phyloP scores from a whole-genome alignment of 2,888 invertebrate species.

The Theretra japonica region DNA sequence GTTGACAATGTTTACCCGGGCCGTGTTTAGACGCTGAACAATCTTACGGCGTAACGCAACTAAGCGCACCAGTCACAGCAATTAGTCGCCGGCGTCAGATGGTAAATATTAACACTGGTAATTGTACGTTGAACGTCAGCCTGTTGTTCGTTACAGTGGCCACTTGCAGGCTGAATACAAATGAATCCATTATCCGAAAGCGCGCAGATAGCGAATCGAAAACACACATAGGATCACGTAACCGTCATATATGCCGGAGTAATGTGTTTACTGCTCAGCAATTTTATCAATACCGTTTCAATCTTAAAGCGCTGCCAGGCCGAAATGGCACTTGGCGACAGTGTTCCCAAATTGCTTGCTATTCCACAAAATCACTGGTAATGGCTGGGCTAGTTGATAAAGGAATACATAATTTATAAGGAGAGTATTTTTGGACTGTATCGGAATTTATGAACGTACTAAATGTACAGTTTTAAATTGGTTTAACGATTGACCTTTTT shows the following conservation, averaged over 20 bases:
- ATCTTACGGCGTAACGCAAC: constrained; percentile 19
- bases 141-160: constrained; percentile 81
- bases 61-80: constrained; percentile 57
- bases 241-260: constrained; percentile 56
- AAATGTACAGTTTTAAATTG: too few species aligned
- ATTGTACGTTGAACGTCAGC: constrained; percentile 80
- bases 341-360: not conserved
- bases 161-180: constrained; percentile 81
- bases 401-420: not conserved
- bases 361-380: not conserved
- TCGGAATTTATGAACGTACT: not conserved
- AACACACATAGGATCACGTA: constrained; percentile 63
- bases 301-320: not conserved
- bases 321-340: not conserved
- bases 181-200: constrained; percentile 81
- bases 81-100: constrained; percentile 80
- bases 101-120: constrained; percentile 84
- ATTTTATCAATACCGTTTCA: constrained; percentile 35
- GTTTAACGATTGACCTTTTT: too few species aligned
- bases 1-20: not conserved
- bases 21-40: constrained; percentile 31
- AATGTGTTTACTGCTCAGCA: constrained; percentile 52
- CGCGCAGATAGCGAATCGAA: constrained; percentile 74
- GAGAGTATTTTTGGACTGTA: not conserved
- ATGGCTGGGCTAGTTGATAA: constrained; percentile 2